Percentiles rank a stretch among this genome's conserved stretches.
Evolutionary conservation across 2,113 vertebrate species (phyloP).

Genomic region (Aegithalos caudatus): DNA sequence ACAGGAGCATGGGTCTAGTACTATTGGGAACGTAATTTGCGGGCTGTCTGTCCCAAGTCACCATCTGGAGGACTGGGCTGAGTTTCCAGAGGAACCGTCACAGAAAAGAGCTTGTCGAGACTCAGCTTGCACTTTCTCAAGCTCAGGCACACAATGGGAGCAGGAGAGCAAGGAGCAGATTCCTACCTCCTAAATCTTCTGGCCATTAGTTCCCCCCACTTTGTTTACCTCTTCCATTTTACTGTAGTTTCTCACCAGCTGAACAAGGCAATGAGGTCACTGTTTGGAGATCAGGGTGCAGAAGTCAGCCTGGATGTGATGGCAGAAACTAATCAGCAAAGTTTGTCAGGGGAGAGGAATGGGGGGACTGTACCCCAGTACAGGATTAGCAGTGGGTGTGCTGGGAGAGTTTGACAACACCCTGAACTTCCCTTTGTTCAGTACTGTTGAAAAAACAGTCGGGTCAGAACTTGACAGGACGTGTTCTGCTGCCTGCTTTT

Average conservation of each 20-base stretch:
- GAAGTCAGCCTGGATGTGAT: conserved; percentile 11
- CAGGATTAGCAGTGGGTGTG: background rate
- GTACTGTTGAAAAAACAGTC: background rate
- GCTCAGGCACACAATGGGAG: conserved; percentile 20
- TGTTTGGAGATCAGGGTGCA: conserved; percentile 48
- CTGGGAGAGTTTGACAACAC: background rate
- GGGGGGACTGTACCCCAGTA: background rate
- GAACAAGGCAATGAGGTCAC: conserved; percentile 54
- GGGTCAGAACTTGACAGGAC: background rate
- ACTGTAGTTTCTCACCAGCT: conserved; percentile 43
- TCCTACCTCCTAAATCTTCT: conserved; percentile 47
- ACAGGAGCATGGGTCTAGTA: background rate
- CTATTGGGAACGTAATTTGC: background rate
- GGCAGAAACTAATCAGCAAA: background rate
- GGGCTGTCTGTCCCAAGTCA: background rate
- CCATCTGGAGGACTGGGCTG: conserved; percentile 11
- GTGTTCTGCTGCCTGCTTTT: background rate
- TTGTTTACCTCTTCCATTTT: conserved; percentile 53
- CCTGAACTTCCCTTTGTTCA: background rate
- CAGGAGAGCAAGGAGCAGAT: background rate
- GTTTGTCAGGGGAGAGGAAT: background rate
- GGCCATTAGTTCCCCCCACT: background rate
- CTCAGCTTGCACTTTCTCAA: conserved; percentile 45
- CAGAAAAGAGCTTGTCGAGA: background rate
- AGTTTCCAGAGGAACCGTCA: conserved; percentile 62